Base-by-base conservation (phyloP, 2,113 vertebrate species). In the Rhabdomys dilectus region DNA sequence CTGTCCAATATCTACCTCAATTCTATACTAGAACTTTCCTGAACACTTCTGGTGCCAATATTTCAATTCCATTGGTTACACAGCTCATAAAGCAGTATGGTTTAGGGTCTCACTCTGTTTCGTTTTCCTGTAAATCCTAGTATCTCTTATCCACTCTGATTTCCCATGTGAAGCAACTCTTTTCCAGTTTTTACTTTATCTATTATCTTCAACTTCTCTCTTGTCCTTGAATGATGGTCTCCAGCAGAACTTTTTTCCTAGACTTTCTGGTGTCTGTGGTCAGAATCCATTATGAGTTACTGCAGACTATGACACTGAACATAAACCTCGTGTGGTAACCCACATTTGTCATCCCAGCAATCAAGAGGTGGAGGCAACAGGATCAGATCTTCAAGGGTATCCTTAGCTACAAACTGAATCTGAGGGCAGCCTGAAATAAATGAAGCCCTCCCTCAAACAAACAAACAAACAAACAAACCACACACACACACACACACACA, bases 101-200 rank as follows among this genome's bases (percentile, higher is more conserved):
- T 81, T 81, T 45, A 31, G 48, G 78, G 36, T n/a, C 72, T 88
- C 64, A 53, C 51, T 92, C 78, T 68, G 5, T 89, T 75, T 66
- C 21, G 16, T 11, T 96, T 48, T 48, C 24, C 34, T 89, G 5
- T 86, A 39, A 94, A 72, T 48, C 90, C 19, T 7, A 72, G 60
- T 29, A 70, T 53, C 22, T 36, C n/a, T 70, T 29, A 51, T n/a
- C 36, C 5, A 80, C 21, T 75, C 76, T 70, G 36, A 39, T 48
- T 68, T 91, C 48, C 45, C 76, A 56, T 82, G 9, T 75, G 56
- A 78, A 16, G 72, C 9, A 72, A 51, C 2, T 70, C 7, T 84
- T 91, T 91, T 76, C 21, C 72, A 95, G 11, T 48, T 76, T 56
- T 89, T 70, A 87, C 68, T 96, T 88, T 76, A 81, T 21, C n/a